Evolutionary conservation across 2,113 vertebrate genomes (phyloP).

Genomic region (Sporophila hypoxantha): DNA sequence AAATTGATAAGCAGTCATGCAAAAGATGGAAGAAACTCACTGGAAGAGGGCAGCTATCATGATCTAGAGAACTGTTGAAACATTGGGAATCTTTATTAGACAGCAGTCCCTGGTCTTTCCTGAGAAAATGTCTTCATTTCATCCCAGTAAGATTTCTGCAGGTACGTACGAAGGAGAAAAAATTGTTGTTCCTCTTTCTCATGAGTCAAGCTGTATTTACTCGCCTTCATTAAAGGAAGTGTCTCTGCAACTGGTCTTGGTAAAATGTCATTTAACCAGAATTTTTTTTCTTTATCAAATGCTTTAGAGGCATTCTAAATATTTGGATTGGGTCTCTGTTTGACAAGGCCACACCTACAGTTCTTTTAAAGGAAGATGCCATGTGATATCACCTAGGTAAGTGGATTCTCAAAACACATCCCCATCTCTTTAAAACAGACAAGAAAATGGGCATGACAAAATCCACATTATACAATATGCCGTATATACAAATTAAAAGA

Average conservation of each 20-base stretch:
- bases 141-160: neutral
- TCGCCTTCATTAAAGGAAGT: slow-evolving; percentile 24
- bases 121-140: neutral
- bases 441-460: slow-evolving; percentile 34
- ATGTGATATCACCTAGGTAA: neutral
- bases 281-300: neutral
- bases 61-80: neutral
- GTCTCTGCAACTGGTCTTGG: neutral
- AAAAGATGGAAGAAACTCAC: neutral
- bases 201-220: neutral
- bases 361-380: slow-evolving; percentile 12
- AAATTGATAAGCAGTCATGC: neutral
- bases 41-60: neutral
- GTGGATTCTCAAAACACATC: slow-evolving; percentile 33
- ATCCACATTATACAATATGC: slow-evolving; percentile 36
- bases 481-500: slow-evolving; percentile 40
- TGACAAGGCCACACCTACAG: slow-evolving; percentile 8
- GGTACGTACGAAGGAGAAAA: neutral
- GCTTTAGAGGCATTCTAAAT: slow-evolving; percentile 7
- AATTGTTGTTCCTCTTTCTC: neutral
- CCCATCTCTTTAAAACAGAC: slow-evolving; percentile 37
- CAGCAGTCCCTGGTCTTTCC: slow-evolving; percentile 16
- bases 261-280: slow-evolving; percentile 1
- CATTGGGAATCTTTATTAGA: neutral
- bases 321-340: neutral